A percentile compares a stretch with the other conserved stretches of the same genome.
phyloP scores from a whole-genome alignment of 2,797 vertebrate genomes.

The Sebastolobus alascanus region DNA sequence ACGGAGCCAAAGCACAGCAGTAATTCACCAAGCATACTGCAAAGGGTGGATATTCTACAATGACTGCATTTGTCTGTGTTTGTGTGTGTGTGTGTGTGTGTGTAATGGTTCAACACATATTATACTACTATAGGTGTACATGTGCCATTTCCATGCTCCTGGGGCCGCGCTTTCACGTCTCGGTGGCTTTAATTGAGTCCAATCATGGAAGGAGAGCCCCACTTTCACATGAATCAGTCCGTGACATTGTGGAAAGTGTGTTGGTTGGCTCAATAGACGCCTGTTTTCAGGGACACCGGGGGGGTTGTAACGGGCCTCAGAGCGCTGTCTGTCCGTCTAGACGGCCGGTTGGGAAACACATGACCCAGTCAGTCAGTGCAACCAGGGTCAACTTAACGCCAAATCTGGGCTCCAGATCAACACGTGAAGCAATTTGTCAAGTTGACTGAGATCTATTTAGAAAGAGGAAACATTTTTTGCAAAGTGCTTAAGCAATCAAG shows the following conservation, averaged over 20 bases:
- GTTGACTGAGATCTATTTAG: slow-evolving; percentile 33
- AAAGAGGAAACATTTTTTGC: slow-evolving; percentile 28
- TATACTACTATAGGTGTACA: slow-evolving; percentile 2
- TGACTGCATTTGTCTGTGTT: slow-evolving; percentile 17
- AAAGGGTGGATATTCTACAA: slow-evolving; percentile 23
- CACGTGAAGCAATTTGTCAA: slow-evolving; percentile 40
- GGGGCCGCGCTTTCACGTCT: slow-evolving; percentile 39
- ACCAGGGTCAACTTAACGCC: slow-evolving; percentile 1
- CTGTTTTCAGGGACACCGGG: slow-evolving; percentile 52
- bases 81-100: slow-evolving; percentile 6
- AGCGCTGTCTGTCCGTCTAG: slow-evolving; percentile 25
- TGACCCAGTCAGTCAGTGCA: slow-evolving; percentile 46
- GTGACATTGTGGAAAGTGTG: slow-evolving; percentile 69
- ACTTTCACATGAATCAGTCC: slow-evolving; percentile 56
- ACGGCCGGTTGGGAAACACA: slow-evolving; percentile 55
- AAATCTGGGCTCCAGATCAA: slow-evolving; percentile 48
- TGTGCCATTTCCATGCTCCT: slow-evolving; percentile 44
- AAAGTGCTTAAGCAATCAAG: slow-evolving; percentile 29
- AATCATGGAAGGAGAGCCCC: slow-evolving; percentile 45
- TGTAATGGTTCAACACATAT: neutral
- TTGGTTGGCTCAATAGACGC: slow-evolving; percentile 57
- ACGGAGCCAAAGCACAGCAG: slow-evolving; percentile 5
- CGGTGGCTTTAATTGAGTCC: slow-evolving; percentile 50
- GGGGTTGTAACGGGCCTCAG: slow-evolving; percentile 13
- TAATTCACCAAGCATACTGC: slow-evolving; percentile 22